phyloP scores from a whole-genome alignment of 2,888 invertebrate genomes.

The Copidosoma aretas region DNA sequence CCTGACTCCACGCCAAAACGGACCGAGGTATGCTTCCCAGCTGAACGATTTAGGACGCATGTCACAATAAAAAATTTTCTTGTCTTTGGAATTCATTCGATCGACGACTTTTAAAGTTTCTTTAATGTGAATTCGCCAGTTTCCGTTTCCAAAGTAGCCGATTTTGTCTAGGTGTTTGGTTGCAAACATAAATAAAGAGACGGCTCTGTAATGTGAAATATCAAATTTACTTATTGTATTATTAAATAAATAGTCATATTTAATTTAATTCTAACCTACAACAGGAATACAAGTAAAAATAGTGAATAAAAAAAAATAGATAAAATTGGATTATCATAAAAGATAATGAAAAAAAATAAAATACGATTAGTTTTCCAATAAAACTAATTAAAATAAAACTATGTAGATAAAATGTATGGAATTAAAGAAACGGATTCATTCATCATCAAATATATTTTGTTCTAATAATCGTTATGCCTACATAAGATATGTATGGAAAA shows the following conservation, averaged over 20 bases:
- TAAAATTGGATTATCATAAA: too few relatives aligned
- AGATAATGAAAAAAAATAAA: too few relatives aligned
- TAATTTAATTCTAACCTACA: too few relatives aligned
- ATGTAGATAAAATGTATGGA: too few relatives aligned
- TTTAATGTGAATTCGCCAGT: slow-evolving; percentile 44
- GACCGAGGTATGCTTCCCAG: slow-evolving; percentile 41
- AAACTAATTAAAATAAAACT: too few relatives aligned
- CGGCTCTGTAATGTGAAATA: background rate
- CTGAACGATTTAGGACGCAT: slow-evolving; percentile 40
- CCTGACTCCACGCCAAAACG: slow-evolving; percentile 41
- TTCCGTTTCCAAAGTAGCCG: slow-evolving; percentile 31
- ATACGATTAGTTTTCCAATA: too few relatives aligned
- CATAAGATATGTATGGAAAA: too few relatives aligned
- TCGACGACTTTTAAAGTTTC: slow-evolving; percentile 44
- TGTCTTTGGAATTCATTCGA: slow-evolving; percentile 44
- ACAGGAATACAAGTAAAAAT: background rate
- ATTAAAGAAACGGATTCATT: too few relatives aligned
- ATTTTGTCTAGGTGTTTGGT: background rate
- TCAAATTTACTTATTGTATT: background rate
- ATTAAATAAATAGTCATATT: too few relatives aligned
- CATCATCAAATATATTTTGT: too few relatives aligned
- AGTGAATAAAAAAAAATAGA: too few relatives aligned
- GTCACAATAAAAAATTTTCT: slow-evolving; percentile 47
- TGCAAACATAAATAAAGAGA: slow-evolving; percentile 7
- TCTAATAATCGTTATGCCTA: too few relatives aligned